Conservation (phyloP, 2,797 vertebrate species). For the Chloroceryle inda region DNA sequence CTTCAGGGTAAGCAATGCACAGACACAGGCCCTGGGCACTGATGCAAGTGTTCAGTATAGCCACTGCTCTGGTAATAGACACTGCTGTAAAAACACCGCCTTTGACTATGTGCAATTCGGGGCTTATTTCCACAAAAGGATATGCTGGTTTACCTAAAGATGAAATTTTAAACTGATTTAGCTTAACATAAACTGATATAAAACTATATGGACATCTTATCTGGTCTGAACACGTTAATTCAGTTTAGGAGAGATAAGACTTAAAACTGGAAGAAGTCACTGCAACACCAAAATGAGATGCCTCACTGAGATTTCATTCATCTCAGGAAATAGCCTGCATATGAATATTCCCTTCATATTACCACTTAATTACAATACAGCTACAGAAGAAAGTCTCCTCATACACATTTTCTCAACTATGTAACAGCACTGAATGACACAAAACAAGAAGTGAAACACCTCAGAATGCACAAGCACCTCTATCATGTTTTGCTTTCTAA, state of each 20-base stretch:
- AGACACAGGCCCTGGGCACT: not conserved
- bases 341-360: not conserved
- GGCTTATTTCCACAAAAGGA: not conserved
- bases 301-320: not conserved
- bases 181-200: not conserved
- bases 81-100: not conserved
- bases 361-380: not conserved
- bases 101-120: not conserved
- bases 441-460: not conserved
- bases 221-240: not conserved
- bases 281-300: not conserved
- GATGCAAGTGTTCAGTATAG: not conserved
- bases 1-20: not conserved
- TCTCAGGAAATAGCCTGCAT: not conserved
- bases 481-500: not conserved
- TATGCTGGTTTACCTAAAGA: not conserved
- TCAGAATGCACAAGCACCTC: not conserved
- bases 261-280: not conserved
- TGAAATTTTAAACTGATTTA: not conserved
- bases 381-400: not conserved
- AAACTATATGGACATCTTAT: not conserved
- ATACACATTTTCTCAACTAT: not conserved
- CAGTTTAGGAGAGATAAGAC: not conserved
- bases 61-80: not conserved
- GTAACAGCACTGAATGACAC: not conserved